A percentile compares a stretch with the other conserved stretches of the same genome.
These are phyloP conservation scores for Apteryx mantelli DNA, from an alignment of 2,113 vertebrate species.

Conservation along the genomic window DNA sequence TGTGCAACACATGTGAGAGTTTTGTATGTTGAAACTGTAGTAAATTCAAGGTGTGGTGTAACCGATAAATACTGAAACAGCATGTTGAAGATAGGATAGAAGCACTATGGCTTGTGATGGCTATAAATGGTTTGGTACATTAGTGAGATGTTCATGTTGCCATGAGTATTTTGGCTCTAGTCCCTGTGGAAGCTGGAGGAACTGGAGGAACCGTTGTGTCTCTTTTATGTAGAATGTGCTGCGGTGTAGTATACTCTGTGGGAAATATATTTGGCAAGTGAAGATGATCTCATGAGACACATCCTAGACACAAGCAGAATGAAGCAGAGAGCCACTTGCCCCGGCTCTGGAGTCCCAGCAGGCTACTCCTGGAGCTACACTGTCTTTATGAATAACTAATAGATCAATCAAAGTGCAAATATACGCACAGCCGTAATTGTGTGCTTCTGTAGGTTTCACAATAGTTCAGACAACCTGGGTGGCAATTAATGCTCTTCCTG, in stretches of 20 bases:
- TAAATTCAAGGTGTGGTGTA: constrained; percentile 10
- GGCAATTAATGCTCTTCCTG: neutral
- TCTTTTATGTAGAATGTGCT: neutral
- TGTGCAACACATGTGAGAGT: accelerated
- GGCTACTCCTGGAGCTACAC: accelerated
- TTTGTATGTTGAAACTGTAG: constrained; percentile 11
- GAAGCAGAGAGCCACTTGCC: neutral
- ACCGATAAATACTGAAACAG: neutral
- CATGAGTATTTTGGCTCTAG: neutral
- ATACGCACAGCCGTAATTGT: neutral
- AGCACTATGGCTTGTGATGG: neutral
- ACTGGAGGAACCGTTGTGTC: neutral
- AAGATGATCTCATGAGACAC: neutral
- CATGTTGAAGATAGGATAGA: neutral
- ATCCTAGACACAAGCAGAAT: neutral
- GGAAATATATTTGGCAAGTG: neutral
- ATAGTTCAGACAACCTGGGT: neutral
- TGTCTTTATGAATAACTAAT: neutral
- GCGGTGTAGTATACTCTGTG: accelerated
- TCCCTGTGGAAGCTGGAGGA: neutral
- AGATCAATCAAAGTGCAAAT: neutral
- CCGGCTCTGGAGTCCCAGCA: neutral
- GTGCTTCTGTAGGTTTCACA: neutral
- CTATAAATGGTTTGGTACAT: neutral
- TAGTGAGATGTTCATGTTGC: neutral